Percentiles rank a stretch among this genome's conserved stretches.
Evolutionary conservation across 2,888 invertebrate species (phyloP).

Genomic region (Heliconius charithonia): DNA sequence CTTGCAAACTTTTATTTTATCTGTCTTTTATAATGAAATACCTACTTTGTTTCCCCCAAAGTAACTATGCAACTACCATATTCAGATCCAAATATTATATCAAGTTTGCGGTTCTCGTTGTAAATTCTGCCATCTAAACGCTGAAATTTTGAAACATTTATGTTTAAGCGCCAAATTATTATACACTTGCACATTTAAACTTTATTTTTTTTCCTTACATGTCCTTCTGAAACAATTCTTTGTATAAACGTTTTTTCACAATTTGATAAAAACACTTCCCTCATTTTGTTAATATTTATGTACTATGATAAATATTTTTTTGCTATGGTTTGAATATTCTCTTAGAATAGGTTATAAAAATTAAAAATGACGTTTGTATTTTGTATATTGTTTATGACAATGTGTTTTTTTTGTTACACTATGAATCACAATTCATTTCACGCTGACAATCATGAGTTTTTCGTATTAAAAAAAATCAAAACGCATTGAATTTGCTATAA

Average conservation of each 20-base stretch:
- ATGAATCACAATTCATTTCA: not conserved
- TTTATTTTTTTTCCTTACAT: conserved; percentile 75
- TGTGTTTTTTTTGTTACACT: conserved; percentile 1
- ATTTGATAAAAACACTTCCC: conserved; percentile 86
- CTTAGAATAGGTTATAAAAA: conserved; percentile 1
- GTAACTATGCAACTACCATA: conserved; percentile 92
- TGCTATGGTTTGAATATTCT: not conserved
- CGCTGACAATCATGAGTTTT: not conserved
- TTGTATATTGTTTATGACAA: conserved; percentile 18
- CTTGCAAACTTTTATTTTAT: not conserved
- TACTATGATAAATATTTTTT: not conserved
- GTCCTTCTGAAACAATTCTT: conserved; percentile 85
- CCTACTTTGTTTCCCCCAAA: conserved; percentile 90
- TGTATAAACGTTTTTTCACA: conserved; percentile 88
- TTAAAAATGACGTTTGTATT: not conserved
- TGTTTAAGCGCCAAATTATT: conserved; percentile 14
- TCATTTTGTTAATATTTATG: conserved; percentile 71
- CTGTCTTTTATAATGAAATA: conserved; percentile 9
- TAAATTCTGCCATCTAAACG: conserved; percentile 91
- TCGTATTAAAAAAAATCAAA: too few relatives aligned
- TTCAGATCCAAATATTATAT: conserved; percentile 91
- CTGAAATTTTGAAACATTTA: conserved; percentile 72
- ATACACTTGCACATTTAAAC: not conserved
- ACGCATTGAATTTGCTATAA: too few relatives aligned
- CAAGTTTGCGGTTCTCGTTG: conserved; percentile 88